Evolutionary conservation across 2,113 vertebrate species (phyloP), one percentile per base, ranked within the genome.

Genomic region (Rostratula benghalensis): DNA sequence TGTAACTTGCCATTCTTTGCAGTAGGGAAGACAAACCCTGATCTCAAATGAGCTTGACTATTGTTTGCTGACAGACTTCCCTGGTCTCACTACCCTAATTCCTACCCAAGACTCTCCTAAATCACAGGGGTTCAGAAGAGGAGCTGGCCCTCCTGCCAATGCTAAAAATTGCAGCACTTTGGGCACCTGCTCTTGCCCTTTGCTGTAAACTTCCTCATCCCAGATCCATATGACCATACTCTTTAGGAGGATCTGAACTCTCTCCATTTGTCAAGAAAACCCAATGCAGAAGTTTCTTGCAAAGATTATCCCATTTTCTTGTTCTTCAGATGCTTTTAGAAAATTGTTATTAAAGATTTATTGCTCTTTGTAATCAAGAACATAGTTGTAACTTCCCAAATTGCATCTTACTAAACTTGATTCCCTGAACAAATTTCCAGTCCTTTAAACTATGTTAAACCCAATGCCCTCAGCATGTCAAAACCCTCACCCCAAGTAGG

Each of bases 241-340:
- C 8, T 93, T 28, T n/a, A 70, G 12, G 11, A 88, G 43, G 22
- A 77, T 50, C 18, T 61, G 30, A 79, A 95, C 16, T 6, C 35
- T 53, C 83, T 67, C 71, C 17, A 31, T 57, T 79, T 83, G 63
- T 70, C 63, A 93, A 64, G 53, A 73, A 91, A 87, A 95, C 11
- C 12, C 39, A 79, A 21, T 50, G 57, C 31, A 88, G 31, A 45
- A 73, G 37, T 61, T 82, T 80, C 59, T 65, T 57, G 63, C 41
- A 81, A 89, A 83, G 68, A 30, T 89, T 64, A 80, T 63, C 80
- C 71, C 51, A 64, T 67, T 90, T 81, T 89, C 68, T 20, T 81
- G 83, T 67, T 70, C 90, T 93, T 46, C 64, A 92, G 68, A 74
- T 11, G 30, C 64, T 81, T 96, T 81, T 30, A 92, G n/a, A 83